Conservation (phyloP, 2,797 vertebrate genomes). For the Staurois parvus region DNA sequence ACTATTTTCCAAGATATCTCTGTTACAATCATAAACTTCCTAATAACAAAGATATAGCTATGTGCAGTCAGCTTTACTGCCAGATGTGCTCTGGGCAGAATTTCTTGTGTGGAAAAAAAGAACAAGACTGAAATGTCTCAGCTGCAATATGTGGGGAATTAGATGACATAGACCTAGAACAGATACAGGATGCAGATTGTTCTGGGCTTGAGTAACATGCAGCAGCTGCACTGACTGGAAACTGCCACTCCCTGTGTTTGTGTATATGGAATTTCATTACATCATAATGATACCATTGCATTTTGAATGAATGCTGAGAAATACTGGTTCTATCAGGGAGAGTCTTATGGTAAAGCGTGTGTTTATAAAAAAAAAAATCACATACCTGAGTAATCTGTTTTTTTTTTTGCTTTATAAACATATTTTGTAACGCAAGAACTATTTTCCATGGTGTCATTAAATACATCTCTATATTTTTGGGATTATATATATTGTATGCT, state of each 20-base stretch:
- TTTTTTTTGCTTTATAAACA: too few species aligned
- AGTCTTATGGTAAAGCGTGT: too few species aligned
- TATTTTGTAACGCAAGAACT: too few species aligned
- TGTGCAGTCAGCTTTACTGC: not conserved
- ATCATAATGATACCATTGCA: constrained; percentile 11
- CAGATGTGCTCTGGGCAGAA: not conserved
- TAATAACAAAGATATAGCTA: not conserved
- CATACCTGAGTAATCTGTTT: too few species aligned
- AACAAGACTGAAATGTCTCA: constrained; percentile 14
- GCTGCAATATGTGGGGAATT: constrained; percentile 25
- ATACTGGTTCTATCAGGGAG: not conserved
- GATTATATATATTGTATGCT: too few species aligned
- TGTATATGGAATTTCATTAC: constrained; percentile 10
- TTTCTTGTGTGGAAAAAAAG: not conserved
- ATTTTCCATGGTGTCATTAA: too few species aligned
- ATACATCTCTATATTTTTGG: too few species aligned
- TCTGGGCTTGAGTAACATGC: constrained; percentile 10
- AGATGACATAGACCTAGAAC: constrained; percentile 24
- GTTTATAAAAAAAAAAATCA: too few species aligned
- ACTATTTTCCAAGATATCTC: too few species aligned
- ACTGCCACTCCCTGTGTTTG: not conserved
- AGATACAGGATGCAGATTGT: constrained; percentile 46
- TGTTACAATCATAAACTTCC: too few species aligned
- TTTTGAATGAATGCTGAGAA: not conserved
- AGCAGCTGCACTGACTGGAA: constrained; percentile 27